These are phyloP conservation scores for Tachuris rubrigastra DNA, from an alignment of 2,113 vertebrate genomes.

Conservation along the genomic window DNA sequence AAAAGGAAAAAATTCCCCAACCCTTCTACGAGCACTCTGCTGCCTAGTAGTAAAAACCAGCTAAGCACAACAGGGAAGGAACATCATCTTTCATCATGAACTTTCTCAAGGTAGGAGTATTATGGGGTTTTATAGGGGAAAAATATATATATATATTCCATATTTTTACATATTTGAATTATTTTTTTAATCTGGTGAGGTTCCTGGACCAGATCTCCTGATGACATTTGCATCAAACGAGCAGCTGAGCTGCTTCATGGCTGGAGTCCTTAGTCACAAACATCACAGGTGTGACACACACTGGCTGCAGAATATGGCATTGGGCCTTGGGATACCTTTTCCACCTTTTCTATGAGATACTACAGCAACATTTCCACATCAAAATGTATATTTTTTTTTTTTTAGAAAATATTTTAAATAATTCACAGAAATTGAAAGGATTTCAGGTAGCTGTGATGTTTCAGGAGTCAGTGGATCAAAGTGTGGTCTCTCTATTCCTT, in stretches of 20 bases:
- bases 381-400: background rate
- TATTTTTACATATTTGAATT: background rate
- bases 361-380: constrained; percentile 21
- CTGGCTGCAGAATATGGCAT: background rate
- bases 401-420: constrained; percentile 13
- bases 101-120: background rate
- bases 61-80: background rate
- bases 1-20: background rate
- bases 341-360: background rate
- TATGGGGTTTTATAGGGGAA: background rate
- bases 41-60: background rate
- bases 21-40: background rate
- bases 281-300: background rate
- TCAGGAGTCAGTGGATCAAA: constrained; percentile 29
- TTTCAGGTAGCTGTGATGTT: constrained; percentile 26
- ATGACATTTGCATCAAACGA: background rate
- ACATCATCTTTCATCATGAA: background rate
- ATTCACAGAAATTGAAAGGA: constrained; percentile 26
- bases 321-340: background rate
- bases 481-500: background rate
- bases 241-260: background rate
- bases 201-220: background rate
- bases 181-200: background rate
- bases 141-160: background rate
- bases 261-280: background rate